These are phyloP conservation scores for Dissostichus mawsoni DNA, from an alignment of 2,113 vertebrate species.

Conservation along the genomic window DNA sequence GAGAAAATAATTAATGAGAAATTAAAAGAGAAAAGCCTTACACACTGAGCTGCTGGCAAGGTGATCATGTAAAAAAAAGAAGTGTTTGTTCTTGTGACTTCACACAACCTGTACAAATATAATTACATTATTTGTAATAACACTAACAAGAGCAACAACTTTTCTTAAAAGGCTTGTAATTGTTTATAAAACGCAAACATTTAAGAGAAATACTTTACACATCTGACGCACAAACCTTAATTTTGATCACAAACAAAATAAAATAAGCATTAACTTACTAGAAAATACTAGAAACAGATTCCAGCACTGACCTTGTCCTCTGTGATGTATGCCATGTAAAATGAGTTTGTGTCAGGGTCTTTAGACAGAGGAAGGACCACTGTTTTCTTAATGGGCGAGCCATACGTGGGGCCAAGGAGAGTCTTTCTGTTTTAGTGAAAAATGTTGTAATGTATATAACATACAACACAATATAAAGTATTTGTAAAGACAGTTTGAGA, in stretches of 20 bases:
- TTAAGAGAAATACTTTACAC: background rate
- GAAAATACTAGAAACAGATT: constrained; percentile 5
- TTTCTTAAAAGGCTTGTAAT: background rate
- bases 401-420: constrained; percentile 87
- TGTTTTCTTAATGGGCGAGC: constrained; percentile 89
- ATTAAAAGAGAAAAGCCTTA: background rate
- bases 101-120: background rate
- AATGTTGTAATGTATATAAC: background rate
- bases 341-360: constrained; percentile 60
- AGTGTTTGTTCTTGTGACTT: background rate
- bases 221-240: background rate
- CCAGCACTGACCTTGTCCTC: constrained; percentile 87
- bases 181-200: background rate
- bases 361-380: constrained; percentile 81
- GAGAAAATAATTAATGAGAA: background rate
- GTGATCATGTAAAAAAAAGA: background rate
- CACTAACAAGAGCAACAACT: background rate
- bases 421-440: constrained; percentile 87
- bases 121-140: background rate
- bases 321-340: constrained; percentile 89
- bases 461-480: background rate
- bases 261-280: background rate
- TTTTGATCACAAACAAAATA: background rate
- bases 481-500: background rate
- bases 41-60: background rate